Percentiles rank a stretch among this genome's conserved stretches.
Evolutionary conservation across 1,140 invertebrate genomes (phyloP).

Genomic region (Plutomurus gul): DNA sequence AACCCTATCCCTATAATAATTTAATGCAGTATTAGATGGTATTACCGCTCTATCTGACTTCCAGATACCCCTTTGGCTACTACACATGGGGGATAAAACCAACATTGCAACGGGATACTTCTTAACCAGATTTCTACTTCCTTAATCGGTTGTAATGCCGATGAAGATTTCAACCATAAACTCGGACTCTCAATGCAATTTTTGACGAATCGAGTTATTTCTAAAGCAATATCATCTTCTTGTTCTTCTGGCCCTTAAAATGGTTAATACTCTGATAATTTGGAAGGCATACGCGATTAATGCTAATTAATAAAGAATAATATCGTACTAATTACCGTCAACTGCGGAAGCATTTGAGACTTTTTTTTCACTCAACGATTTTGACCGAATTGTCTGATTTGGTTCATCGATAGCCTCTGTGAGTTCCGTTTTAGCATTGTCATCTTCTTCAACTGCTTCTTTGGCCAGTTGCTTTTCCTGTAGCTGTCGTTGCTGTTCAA

Average conservation of each 20-base stretch:
- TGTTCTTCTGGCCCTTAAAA: no score
- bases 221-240: no score
- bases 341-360: no score
- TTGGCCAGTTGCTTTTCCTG: background rate
- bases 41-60: slow-evolving; percentile 1
- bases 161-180: slow-evolving; percentile 9
- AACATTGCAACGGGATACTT: slow-evolving; percentile 36
- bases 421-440: no score
- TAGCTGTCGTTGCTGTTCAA: background rate
- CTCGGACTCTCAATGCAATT: background rate
- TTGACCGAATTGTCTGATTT: background rate
- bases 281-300: no score
- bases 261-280: no score
- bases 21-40: background rate
- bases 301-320: no score
- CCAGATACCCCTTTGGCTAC: background rate
- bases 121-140: slow-evolving; percentile 41
- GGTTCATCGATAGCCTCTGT: background rate
- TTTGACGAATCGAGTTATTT: no score
- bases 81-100: slow-evolving; percentile 36
- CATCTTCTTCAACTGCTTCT: background rate
- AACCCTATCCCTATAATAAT: background rate
- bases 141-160: slow-evolving; percentile 1
- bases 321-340: no score
- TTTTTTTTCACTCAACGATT: background rate